A percentile compares a stretch with the other conserved stretches of the same genome.
Conservation (phyloP, 2,797 vertebrate species). For the Gadopsis marmoratus region DNA sequence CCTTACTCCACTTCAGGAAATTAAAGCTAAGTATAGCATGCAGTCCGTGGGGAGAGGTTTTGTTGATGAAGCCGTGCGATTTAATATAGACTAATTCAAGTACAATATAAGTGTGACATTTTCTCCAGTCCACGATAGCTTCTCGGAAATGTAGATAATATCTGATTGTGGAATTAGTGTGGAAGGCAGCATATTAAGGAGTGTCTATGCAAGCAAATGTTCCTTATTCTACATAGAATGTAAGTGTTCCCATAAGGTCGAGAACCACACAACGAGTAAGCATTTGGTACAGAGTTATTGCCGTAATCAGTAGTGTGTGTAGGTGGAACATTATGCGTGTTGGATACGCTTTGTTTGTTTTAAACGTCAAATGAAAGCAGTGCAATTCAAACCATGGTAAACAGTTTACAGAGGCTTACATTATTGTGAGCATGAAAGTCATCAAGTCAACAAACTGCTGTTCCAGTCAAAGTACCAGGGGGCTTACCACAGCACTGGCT, state of each 20-base stretch:
- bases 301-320: not conserved
- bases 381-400: constrained; percentile 22
- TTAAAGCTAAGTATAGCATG: constrained; percentile 65
- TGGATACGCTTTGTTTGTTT: constrained; percentile 3
- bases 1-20: constrained; percentile 71
- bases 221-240: constrained; percentile 23
- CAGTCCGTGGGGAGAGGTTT: constrained; percentile 25
- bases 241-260: not conserved
- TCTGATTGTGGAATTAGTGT: not conserved
- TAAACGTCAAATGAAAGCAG: constrained; percentile 22
- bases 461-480: constrained; percentile 12
- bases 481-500: constrained; percentile 1
- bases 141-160: constrained; percentile 16
- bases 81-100: constrained; percentile 40
- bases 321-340: constrained; percentile 19
- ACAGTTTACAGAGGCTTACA: constrained; percentile 9
- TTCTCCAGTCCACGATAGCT: not conserved
- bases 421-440: constrained; percentile 6
- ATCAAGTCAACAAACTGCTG: not conserved
- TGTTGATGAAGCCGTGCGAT: constrained; percentile 54
- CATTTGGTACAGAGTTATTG: constrained; percentile 10
- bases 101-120: not conserved
- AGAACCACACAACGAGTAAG: not conserved
- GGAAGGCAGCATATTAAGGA: not conserved
- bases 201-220: constrained; percentile 2